Conservation (phyloP, 2,797 vertebrate species). For the Helicolenus hilgendorfi region DNA sequence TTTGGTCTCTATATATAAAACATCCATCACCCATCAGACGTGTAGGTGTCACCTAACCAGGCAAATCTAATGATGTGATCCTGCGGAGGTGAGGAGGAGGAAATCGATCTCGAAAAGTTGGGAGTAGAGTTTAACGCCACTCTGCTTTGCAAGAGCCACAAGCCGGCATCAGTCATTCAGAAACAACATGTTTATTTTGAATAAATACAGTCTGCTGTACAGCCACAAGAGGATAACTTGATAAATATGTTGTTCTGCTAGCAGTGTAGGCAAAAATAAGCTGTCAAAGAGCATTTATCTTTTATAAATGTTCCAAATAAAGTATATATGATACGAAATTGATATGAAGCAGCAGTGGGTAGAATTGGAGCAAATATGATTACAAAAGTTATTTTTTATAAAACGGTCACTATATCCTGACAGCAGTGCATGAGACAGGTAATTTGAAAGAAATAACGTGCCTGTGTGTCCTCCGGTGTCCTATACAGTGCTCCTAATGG, state of each 20-base stretch:
- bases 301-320: background rate
- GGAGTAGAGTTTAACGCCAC: conserved; percentile 72
- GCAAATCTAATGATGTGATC: conserved; percentile 89
- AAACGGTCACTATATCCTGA: too few species aligned
- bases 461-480: too few species aligned
- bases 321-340: background rate
- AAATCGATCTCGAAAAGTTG: conserved; percentile 84
- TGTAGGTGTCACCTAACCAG: conserved; percentile 88
- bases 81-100: conserved; percentile 73
- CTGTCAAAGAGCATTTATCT: conserved; percentile 21
- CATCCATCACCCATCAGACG: conserved; percentile 89
- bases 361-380: too few species aligned
- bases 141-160: conserved; percentile 37
- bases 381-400: too few species aligned
- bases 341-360: background rate
- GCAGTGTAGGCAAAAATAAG: conserved; percentile 4
- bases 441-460: too few species aligned
- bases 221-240: conserved; percentile 18
- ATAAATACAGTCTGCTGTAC: conserved; percentile 29
- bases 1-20: conserved; percentile 91
- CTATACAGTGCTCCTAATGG: too few species aligned
- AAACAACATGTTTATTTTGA: conserved; percentile 37
- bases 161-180: conserved; percentile 53
- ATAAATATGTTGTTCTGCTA: conserved; percentile 20
- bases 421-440: too few species aligned